A percentile compares a stretch with the other conserved stretches of the same genome.
These are phyloP conservation scores for Ptychadena robeensis DNA, from an alignment of 2,797 vertebrate genomes.

Conservation along the genomic window DNA sequence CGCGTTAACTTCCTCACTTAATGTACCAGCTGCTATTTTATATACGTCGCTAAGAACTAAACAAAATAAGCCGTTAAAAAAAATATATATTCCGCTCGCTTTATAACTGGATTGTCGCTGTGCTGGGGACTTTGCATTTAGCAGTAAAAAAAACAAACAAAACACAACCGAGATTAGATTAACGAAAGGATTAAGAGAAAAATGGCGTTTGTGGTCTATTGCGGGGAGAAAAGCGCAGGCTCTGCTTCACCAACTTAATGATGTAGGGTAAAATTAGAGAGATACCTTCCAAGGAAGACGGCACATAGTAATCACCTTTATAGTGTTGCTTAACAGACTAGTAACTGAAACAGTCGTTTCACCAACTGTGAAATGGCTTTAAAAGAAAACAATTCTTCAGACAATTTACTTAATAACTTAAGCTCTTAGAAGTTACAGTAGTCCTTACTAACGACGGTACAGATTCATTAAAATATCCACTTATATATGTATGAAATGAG, in stretches of 20 bases:
- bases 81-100: constrained; percentile 16
- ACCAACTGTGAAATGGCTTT: constrained; percentile 61
- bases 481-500: constrained; percentile 51
- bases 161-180: constrained; percentile 55
- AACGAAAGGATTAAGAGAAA: constrained; percentile 47
- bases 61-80: constrained; percentile 35
- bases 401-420: constrained; percentile 61
- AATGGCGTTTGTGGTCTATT: constrained; percentile 44
- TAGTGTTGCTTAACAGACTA: constrained; percentile 61
- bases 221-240: constrained; percentile 24
- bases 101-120: constrained; percentile 42
- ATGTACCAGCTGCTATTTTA: constrained; percentile 58
- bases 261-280: constrained; percentile 62
- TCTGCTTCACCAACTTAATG: constrained; percentile 60
- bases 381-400: constrained; percentile 62
- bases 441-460: constrained; percentile 33
- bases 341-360: constrained; percentile 61
- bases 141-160: too few relatives aligned
- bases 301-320: constrained; percentile 61
- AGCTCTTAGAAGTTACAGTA: constrained; percentile 53
- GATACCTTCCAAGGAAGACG: constrained; percentile 60
- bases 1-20: constrained; percentile 54
- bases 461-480: constrained; percentile 53
- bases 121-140: constrained; percentile 44
- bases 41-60: constrained; percentile 28